Conservation (phyloP, 1,140 invertebrate species). For the Saccostrea echinata region DNA sequence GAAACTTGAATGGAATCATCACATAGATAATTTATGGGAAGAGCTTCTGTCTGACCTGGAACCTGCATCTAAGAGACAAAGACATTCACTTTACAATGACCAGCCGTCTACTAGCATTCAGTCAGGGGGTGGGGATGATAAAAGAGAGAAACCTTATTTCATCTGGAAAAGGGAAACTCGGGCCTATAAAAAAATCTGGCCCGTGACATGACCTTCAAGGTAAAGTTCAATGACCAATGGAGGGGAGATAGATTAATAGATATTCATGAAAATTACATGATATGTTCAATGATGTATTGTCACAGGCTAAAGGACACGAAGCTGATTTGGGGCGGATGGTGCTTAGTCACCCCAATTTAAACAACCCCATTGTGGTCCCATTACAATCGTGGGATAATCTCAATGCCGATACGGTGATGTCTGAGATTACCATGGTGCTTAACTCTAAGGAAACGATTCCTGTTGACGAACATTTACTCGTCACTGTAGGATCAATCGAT, state of each 20-base stretch:
- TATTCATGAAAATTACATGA: conserved; percentile 43
- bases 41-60: not conserved
- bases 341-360: not conserved
- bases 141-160: conserved; percentile 25
- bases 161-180: conserved; percentile 26
- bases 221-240: conserved; percentile 46
- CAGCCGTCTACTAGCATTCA: conserved; percentile 8
- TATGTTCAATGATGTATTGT: conserved; percentile 50
- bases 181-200: conserved; percentile 42
- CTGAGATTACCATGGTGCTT: not conserved
- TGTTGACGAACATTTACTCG: conserved; percentile 30
- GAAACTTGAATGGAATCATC: not conserved
- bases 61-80: not conserved
- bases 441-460: conserved; percentile 38
- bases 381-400: not conserved
- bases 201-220: conserved; percentile 37
- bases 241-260: conserved; percentile 29
- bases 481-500: not conserved
- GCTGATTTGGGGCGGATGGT: conserved; percentile 42
- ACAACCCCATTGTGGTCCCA: too few species aligned
- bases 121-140: not conserved
- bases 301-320: conserved; percentile 43
- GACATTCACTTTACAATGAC: not conserved
- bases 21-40: not conserved
- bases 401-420: too few species aligned